Conservation (phyloP, 1,140 invertebrate genomes). For the Reticulitermes speratus region DNA sequence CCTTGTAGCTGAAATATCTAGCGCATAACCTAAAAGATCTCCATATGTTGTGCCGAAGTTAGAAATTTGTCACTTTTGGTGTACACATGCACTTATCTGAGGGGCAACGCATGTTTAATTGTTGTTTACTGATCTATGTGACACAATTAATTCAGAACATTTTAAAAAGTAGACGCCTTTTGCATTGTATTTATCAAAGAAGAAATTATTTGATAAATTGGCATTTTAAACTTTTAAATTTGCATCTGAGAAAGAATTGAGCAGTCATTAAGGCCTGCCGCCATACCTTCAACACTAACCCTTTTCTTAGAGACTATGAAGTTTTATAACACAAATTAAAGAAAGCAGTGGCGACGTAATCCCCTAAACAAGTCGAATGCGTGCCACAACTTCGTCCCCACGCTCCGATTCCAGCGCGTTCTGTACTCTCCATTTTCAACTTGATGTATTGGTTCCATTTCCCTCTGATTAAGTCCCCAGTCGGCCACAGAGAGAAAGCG, state of each 20-base stretch:
- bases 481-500: neutral
- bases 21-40: too few relatives aligned
- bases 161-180: too few relatives aligned
- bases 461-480: neutral
- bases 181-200: neutral
- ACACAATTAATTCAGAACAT: too few relatives aligned
- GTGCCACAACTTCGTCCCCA: neutral
- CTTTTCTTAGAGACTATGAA: neutral
- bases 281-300: neutral
- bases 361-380: neutral
- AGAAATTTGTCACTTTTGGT: too few relatives aligned
- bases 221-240: neutral
- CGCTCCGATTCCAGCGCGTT: too few relatives aligned
- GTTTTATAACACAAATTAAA: neutral
- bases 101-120: too few relatives aligned
- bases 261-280: too few relatives aligned
- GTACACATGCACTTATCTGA: too few relatives aligned
- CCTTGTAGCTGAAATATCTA: too few relatives aligned
- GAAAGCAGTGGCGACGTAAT: neutral
- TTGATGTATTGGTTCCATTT: slow-evolving; percentile 4
- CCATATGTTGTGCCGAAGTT: too few relatives aligned
- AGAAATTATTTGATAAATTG: neutral
- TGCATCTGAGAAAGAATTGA: neutral
- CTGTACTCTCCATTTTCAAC: neutral
- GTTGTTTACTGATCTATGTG: too few relatives aligned